A percentile compares a stretch with the other conserved stretches of the same genome.
Conservation (phyloP, 2,888 invertebrate genomes). For the Euzetes globulus region DNA sequence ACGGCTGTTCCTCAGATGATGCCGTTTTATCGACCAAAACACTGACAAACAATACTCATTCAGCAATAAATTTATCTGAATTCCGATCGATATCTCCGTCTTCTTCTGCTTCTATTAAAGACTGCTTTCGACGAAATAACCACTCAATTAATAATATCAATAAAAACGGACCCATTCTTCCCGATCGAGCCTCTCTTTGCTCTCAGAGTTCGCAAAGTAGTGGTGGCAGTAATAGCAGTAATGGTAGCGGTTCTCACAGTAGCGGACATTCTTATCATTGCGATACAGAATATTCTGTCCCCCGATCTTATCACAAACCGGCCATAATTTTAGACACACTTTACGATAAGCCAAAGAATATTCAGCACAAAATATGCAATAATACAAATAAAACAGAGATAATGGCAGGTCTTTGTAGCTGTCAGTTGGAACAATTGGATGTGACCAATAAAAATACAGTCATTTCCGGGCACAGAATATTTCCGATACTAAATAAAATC, state of each 20-base stretch:
- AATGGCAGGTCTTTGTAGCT: background rate
- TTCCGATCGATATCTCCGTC: slow-evolving; percentile 7
- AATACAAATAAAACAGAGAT: slow-evolving; percentile 52
- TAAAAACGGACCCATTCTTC: slow-evolving; percentile 20
- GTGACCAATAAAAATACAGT: background rate
- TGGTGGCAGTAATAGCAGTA: slow-evolving; percentile 1
- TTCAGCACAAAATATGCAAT: slow-evolving; percentile 12
- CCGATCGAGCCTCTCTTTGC: slow-evolving; percentile 39
- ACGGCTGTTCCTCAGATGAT: background rate
- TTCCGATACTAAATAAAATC: background rate
- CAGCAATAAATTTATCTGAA: slow-evolving; percentile 27
- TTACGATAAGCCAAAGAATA: slow-evolving; percentile 22
- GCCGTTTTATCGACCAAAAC: background rate
- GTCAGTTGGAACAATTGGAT: slow-evolving; percentile 15
- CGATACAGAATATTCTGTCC: slow-evolving; percentile 42
- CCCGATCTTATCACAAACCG: slow-evolving; percentile 35
- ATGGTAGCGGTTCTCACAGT: slow-evolving; percentile 38
- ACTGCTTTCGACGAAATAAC: background rate
- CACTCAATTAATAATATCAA: background rate
- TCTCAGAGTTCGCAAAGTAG: slow-evolving; percentile 39
- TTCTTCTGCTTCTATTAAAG: background rate
- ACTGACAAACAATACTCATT: slow-evolving; percentile 1
- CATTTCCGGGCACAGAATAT: background rate
- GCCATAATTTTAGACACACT: background rate
- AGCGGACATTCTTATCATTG: slow-evolving; percentile 54